phyloP scores from a whole-genome alignment of 2,113 vertebrate genomes.

The Camelus bactrianus region DNA sequence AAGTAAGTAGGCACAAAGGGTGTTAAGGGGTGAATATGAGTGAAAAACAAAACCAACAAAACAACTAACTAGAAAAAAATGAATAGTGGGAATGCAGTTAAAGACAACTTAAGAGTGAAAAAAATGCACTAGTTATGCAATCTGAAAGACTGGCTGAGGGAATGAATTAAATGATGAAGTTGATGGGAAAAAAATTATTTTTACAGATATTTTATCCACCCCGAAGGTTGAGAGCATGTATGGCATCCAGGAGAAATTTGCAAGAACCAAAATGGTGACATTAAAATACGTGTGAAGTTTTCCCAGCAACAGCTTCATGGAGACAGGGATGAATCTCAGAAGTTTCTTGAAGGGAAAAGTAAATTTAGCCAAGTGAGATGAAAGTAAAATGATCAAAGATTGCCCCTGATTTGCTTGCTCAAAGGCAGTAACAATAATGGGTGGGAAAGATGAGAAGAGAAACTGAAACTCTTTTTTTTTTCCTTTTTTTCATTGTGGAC shows the following conservation, averaged over 20 bases:
- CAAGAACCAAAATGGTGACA: constrained; percentile 5
- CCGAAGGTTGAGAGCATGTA: background rate
- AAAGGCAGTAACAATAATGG: constrained; percentile 46
- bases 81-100: background rate
- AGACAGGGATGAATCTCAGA: constrained; percentile 39
- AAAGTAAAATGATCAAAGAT: constrained; percentile 62
- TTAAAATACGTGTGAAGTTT: constrained; percentile 33
- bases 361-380: constrained; percentile 66
- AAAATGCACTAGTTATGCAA: background rate
- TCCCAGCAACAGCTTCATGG: background rate
- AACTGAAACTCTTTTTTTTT: background rate
- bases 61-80: background rate
- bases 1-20: background rate
- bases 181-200: constrained; percentile 10
- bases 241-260: background rate
- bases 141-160: background rate
- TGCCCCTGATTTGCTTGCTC: constrained; percentile 38
- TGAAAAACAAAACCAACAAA: background rate
- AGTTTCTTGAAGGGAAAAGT: constrained; percentile 24
- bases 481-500: background rate
- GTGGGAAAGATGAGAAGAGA: constrained; percentile 10
- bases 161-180: constrained; percentile 2
- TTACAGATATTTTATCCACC: background rate
- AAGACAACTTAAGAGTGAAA: background rate
- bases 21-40: background rate